These are phyloP conservation scores for Neomorphus geoffroyi DNA, from an alignment of 2,797 vertebrate species.

Conservation along the genomic window DNA sequence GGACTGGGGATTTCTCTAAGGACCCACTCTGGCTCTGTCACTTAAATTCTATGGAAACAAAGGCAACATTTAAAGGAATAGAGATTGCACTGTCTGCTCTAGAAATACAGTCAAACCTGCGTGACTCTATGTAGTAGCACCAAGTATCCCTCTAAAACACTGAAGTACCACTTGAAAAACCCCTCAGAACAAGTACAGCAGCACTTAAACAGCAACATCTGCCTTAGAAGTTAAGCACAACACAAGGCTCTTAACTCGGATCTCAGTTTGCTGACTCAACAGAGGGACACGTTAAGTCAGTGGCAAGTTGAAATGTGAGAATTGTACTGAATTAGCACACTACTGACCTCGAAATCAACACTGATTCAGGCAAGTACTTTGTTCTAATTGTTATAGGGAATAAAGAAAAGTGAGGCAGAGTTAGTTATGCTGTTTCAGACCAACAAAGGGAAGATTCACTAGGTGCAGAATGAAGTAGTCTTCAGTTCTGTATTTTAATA, in stretches of 20 bases:
- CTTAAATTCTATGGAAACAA: background rate
- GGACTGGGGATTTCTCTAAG: background rate
- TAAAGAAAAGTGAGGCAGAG: background rate
- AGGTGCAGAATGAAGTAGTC: background rate
- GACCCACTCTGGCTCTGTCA: background rate
- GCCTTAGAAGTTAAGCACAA: background rate
- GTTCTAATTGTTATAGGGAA: background rate
- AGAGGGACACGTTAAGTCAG: background rate
- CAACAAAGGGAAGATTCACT: background rate
- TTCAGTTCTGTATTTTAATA: background rate
- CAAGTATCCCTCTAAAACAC: background rate
- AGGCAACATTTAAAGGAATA: background rate
- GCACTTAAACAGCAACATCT: background rate
- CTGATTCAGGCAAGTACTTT: background rate
- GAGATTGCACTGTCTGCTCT: background rate
- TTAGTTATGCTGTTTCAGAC: background rate
- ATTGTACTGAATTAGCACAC: background rate
- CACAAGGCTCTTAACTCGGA: background rate
- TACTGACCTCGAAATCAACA: background rate
- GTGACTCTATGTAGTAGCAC: background rate
- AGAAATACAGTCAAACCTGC: background rate
- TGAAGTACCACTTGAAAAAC: background rate
- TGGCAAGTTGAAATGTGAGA: background rate
- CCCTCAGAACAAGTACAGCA: background rate
- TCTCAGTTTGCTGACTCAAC: background rate